Percentiles rank a stretch among this genome's conserved stretches.
Evolutionary conservation across 2,113 vertebrate genomes (phyloP).

Genomic region (Nibea albiflora): DNA sequence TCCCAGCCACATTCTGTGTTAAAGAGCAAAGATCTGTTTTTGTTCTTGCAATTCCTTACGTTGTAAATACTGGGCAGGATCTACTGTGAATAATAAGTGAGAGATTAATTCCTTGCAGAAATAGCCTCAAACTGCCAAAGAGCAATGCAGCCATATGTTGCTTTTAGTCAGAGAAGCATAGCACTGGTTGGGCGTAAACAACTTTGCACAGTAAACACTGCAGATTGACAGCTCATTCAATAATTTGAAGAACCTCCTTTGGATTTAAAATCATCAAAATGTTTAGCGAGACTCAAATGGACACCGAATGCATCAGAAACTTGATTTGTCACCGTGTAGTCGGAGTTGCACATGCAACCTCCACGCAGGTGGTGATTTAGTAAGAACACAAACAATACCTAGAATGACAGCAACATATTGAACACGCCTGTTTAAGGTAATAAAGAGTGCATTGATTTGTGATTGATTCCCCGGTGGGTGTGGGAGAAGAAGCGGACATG

Average conservation of each 20-base stretch:
- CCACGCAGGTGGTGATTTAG: not conserved
- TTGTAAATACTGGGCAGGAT: not conserved
- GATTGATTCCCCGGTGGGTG: constrained; percentile 48
- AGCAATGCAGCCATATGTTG: not conserved
- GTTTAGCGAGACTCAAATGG: not conserved
- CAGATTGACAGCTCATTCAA: not conserved
- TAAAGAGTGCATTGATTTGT: constrained; percentile 30
- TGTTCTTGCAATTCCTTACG: no score
- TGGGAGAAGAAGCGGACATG: constrained; percentile 32
- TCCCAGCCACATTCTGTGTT: not conserved
- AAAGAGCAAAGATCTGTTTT: not conserved
- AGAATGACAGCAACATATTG: constrained; percentile 8
- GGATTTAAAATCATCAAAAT: not conserved
- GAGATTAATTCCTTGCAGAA: not conserved
- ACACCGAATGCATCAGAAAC: not conserved
- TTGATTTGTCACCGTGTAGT: not conserved
- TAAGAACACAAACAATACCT: not conserved
- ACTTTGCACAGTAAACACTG: not conserved
- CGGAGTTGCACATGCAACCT: not conserved
- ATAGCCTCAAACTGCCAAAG: not conserved
- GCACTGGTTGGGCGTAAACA: not conserved
- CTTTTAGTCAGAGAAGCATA: not conserved
- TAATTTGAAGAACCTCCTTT: not conserved
- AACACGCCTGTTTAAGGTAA: constrained; percentile 20
- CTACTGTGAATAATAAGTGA: not conserved